Percentiles rank a stretch among this genome's conserved stretches.
These are phyloP conservation scores for Aurelia coerulea DNA, from an alignment of 30 jellyfish, hydroid and myxozoan species.

Conservation along the genomic window DNA sequence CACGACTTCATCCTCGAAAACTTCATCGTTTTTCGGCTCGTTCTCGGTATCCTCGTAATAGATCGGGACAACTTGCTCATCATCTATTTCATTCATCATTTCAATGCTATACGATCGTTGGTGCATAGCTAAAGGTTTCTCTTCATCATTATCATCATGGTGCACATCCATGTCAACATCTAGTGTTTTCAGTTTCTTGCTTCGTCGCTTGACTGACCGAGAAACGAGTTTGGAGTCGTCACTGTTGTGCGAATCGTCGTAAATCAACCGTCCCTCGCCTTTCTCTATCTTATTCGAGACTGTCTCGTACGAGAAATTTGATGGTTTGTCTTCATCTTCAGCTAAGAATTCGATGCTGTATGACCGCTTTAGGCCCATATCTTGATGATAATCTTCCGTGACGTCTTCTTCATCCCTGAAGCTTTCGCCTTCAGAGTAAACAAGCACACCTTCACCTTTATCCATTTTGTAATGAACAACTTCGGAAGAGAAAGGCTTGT, in stretches of 20 bases:
- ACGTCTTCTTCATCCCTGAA: background rate
- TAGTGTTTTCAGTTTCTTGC: conserved; percentile 41
- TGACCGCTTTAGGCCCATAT: conserved; percentile 16
- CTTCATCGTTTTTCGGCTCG: background rate
- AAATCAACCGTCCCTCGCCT: conserved; percentile 44
- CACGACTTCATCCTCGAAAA: conserved; percentile 41
- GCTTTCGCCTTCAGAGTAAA: conserved; percentile 41
- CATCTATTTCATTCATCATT: conserved; percentile 14
- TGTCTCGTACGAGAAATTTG: conserved; percentile 46
- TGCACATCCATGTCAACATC: conserved; percentile 23
- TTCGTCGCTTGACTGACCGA: conserved; percentile 8
- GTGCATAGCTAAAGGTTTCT: conserved; percentile 3
- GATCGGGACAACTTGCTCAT: background rate
- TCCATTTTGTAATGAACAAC: conserved; percentile 49
- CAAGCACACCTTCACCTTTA: conserved; percentile 61
- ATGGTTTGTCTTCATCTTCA: conserved; percentile 33
- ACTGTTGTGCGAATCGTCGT: conserved; percentile 14
- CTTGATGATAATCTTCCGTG: background rate
- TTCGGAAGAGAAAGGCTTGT: conserved; percentile 43
- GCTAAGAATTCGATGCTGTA: conserved; percentile 58
- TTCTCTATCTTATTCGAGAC: conserved; percentile 55
- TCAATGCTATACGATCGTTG: conserved; percentile 41
- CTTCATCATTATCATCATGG: conserved; percentile 4
- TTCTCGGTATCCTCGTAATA: background rate
- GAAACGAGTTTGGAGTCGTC: conserved; percentile 1